Percentiles rank a stretch among this genome's conserved stretches.
These are phyloP conservation scores for Lepus timidus DNA, from an alignment of 2,113 vertebrate genomes.

Conservation along the genomic window DNA sequence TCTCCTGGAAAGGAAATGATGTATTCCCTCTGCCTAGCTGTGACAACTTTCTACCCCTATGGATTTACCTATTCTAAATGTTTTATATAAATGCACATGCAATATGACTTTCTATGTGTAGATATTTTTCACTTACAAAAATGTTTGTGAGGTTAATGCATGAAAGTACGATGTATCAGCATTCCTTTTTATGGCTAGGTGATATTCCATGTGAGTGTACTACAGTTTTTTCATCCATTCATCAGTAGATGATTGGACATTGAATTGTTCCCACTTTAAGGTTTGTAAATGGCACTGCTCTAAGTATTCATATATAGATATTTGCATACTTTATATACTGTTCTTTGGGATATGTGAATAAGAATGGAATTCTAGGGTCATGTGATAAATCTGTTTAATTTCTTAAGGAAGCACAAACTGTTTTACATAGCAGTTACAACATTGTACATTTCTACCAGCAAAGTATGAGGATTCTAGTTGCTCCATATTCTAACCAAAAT, in stretches of 20 bases:
- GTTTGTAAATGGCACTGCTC: background rate
- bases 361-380: background rate
- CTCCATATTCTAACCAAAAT: background rate
- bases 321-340: background rate
- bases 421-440: background rate
- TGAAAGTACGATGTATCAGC: background rate
- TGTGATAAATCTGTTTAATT: background rate
- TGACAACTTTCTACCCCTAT: background rate
- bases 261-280: background rate
- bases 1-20: background rate
- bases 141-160: background rate
- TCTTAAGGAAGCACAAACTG: background rate
- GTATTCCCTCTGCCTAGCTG: background rate
- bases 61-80: background rate
- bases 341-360: background rate
- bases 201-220: background rate
- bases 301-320: background rate
- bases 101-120: background rate
- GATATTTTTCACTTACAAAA: background rate
- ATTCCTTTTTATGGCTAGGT: background rate
- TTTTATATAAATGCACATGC: background rate
- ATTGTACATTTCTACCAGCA: background rate
- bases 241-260: background rate
- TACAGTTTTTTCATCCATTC: background rate
- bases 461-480: fast-evolving